Conservation (phyloP, 2,113 vertebrate species). For the Microcebus murinus region DNA sequence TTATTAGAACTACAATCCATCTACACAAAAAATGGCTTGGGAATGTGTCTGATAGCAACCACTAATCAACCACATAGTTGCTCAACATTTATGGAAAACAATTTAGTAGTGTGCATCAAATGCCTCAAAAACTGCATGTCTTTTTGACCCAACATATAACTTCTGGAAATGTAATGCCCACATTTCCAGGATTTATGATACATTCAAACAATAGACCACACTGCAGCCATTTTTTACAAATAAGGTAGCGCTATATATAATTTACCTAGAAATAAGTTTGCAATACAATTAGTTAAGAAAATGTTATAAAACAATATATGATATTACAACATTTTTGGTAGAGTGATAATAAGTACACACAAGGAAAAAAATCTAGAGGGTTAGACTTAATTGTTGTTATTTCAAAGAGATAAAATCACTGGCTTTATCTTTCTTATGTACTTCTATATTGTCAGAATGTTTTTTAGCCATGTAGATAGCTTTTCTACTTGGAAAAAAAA, state of each 20-base stretch:
- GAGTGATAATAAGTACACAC: neutral
- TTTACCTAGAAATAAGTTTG: neutral
- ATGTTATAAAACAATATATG: neutral
- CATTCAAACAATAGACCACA: neutral
- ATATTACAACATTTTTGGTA: neutral
- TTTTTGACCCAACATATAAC: neutral
- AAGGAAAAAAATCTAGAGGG: neutral
- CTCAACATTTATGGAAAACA: neutral
- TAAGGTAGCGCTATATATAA: neutral
- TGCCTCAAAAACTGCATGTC: neutral
- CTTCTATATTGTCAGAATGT: neutral
- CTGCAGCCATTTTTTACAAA: neutral
- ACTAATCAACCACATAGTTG: neutral
- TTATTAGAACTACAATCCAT: neutral
- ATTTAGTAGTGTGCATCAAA: neutral
- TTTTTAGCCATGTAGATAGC: neutral
- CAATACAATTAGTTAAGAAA: conserved; percentile 17
- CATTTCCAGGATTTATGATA: neutral
- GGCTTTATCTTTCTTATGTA: neutral
- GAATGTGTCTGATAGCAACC: neutral
- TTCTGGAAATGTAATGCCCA: neutral
- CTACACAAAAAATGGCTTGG: neutral
- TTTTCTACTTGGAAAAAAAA: conserved; percentile 18
- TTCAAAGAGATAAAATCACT: neutral
- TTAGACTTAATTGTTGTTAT: neutral